Evolutionary conservation across 2,888 invertebrate species (phyloP).

Genomic region (Amblyteles armatorius): DNA sequence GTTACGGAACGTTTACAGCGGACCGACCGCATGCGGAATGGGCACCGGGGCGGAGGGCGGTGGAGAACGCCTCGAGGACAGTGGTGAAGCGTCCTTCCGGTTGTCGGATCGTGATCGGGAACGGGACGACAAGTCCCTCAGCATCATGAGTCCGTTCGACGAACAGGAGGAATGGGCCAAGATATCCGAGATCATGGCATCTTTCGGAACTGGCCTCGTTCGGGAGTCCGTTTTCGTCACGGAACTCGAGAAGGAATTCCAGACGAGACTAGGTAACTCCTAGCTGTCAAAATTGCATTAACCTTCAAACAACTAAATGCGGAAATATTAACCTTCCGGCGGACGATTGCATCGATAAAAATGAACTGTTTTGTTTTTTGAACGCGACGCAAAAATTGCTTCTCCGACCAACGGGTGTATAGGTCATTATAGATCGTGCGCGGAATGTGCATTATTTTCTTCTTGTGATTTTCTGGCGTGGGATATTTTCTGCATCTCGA

Average conservation of each 20-base stretch:
- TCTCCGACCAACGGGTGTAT: no score
- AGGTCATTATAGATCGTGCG: no score
- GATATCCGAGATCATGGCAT: conserved; percentile 98
- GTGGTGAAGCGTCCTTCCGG: conserved; percentile 82
- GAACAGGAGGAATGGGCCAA: conserved; percentile 98
- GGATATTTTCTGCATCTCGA: no score
- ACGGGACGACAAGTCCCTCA: conserved; percentile 85
- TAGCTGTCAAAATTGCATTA: not conserved
- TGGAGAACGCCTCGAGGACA: conserved; percentile 80
- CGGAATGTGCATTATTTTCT: no score
- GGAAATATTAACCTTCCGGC: not conserved
- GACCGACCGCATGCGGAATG: conserved; percentile 81
- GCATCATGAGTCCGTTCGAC: conserved; percentile 94
- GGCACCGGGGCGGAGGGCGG: conserved; percentile 84
- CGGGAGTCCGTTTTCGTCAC: conserved; percentile 92
- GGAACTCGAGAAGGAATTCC: conserved; percentile 92
- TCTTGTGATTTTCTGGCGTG: no score
- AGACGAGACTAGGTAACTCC: conserved; percentile 88
- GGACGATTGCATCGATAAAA: not conserved
- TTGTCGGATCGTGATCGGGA: conserved; percentile 81
- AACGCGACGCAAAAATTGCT: no score
- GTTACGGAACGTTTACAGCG: conserved; percentile 90
- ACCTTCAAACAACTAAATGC: not conserved
- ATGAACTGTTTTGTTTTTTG: no score
- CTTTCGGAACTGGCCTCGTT: conserved; percentile 94